Evolutionary conservation across 1,140 invertebrate species (phyloP).

Genomic region (Tetramorium simillimum): DNA sequence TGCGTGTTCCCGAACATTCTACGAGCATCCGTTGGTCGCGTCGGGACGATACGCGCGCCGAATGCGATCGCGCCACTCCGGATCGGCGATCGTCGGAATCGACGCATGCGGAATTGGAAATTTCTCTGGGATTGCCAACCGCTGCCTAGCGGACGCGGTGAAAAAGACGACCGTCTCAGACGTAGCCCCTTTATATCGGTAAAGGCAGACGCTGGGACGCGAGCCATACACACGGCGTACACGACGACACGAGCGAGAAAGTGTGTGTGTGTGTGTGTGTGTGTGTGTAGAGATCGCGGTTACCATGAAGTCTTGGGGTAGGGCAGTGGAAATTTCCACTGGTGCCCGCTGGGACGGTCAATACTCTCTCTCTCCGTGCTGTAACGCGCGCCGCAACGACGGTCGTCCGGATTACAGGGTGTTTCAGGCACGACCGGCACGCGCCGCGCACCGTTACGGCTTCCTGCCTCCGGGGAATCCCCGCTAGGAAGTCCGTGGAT

Average conservation of each 20-base stretch:
- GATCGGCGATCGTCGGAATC: not conserved
- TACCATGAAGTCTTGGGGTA: conserved; percentile 77
- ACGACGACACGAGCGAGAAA: conserved; percentile 52
- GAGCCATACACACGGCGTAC: conserved; percentile 44
- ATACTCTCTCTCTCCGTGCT: conserved; percentile 82
- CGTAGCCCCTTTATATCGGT: conserved; percentile 57
- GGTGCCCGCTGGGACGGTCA: conserved; percentile 81
- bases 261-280: not conserved
- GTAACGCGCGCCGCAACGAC: conserved; percentile 70
- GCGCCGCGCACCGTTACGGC: conserved; percentile 45
- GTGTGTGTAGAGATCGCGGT: conserved; percentile 48
- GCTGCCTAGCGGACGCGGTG: conserved; percentile 13
- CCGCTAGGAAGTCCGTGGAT: not conserved
- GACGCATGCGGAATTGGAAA: not conserved
- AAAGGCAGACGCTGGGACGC: conserved; percentile 64
- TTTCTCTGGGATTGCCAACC: conserved; percentile 30
- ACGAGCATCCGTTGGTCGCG: not conserved
- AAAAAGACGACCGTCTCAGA: conserved; percentile 37
- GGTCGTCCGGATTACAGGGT: conserved; percentile 67
- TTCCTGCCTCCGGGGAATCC: conserved; percentile 29
- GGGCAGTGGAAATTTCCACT: conserved; percentile 85
- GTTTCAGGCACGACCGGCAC: conserved; percentile 51
- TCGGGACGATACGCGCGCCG: not conserved
- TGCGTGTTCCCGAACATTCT: conserved; percentile 31
- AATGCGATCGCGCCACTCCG: not conserved